Conservation (phyloP, 2,888 invertebrate genomes). For the Rhogogaster chlorosoma region DNA sequence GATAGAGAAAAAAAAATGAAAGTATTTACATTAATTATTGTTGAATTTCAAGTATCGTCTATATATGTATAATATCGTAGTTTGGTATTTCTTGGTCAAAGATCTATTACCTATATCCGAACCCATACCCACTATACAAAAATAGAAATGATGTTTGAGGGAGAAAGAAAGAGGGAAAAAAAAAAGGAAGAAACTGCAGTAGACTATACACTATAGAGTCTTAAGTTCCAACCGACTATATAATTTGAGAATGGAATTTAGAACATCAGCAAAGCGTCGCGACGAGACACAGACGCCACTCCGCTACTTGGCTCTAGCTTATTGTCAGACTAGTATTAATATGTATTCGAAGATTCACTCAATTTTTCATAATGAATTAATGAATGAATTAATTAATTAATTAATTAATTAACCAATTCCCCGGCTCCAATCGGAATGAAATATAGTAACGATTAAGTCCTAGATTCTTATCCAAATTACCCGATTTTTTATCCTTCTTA, state of each 20-base stretch:
- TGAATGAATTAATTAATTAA: background rate
- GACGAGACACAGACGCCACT: background rate
- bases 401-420: background rate
- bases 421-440: background rate
- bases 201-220: background rate
- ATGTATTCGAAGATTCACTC: background rate
- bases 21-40: background rate
- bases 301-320: background rate
- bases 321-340: background rate
- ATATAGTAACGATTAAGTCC: background rate
- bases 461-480: background rate
- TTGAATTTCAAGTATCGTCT: background rate
- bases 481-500: background rate
- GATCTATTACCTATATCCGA: background rate
- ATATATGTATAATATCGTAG: too few species aligned
- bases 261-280: conserved; percentile 13
- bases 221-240: background rate
- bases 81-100: background rate
- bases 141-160: background rate
- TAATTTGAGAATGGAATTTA: conserved; percentile 24
- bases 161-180: background rate
- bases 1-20: background rate
- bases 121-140: background rate
- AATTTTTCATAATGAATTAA: background rate
- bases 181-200: background rate